Conservation (phyloP, 2,888 invertebrate species). For the Eugnorisma glareosa region DNA sequence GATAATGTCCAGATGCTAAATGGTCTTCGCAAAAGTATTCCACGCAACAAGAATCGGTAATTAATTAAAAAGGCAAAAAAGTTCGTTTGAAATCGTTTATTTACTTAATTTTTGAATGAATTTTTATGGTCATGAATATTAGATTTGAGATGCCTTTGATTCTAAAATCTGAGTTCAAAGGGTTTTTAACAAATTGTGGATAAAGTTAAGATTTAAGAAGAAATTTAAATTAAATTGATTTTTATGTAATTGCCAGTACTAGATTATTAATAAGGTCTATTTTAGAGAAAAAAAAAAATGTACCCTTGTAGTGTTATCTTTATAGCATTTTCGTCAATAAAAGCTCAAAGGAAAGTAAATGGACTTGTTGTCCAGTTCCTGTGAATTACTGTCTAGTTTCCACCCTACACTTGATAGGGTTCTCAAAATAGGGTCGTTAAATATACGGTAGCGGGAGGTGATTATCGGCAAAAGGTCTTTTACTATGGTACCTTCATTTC, state of each 20-base stretch:
- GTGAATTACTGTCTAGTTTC: conserved; percentile 45
- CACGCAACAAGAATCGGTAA: conserved; percentile 26
- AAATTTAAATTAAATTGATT: neutral
- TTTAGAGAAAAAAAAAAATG: neutral
- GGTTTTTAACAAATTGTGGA: neutral
- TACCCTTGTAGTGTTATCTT: conserved; percentile 5
- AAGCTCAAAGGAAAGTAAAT: conserved; percentile 28
- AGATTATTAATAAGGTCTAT: neutral
- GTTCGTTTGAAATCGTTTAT: conserved; percentile 17
- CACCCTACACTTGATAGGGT: conserved; percentile 44
- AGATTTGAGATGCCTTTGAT: neutral
- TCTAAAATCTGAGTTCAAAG: conserved; percentile 26
- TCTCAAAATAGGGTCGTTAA: conserved; percentile 63
- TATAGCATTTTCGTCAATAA: conserved; percentile 17
- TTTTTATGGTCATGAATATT: conserved; percentile 33
- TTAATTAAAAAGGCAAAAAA: conserved; percentile 46
- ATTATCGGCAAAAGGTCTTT: conserved; percentile 62
- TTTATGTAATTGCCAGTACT: neutral
- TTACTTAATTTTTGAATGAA: conserved; percentile 25
- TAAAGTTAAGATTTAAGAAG: neutral
- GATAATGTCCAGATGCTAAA: conserved; percentile 30
- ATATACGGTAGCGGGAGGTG: conserved; percentile 57
- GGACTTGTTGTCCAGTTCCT: conserved; percentile 23
- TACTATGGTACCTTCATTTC: conserved; percentile 56
- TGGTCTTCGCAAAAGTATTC: conserved; percentile 14